Conservation (phyloP, 2,888 invertebrate species). For the Cheilosia pagana region DNA sequence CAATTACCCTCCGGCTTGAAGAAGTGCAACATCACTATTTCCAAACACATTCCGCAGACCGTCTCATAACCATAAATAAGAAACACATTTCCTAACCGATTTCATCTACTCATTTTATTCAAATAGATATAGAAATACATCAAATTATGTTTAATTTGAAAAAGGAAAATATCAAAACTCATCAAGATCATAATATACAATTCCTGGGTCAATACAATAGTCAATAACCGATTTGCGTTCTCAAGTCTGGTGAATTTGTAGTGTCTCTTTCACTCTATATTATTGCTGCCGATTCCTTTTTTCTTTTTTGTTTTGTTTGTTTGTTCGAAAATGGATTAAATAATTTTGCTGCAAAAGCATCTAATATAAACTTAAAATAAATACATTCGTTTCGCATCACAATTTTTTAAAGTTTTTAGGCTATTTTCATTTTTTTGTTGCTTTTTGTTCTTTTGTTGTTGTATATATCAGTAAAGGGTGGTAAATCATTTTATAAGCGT, state of each 20-base stretch:
- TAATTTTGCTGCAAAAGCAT: constrained; percentile 10
- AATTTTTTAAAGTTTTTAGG: constrained; percentile 29
- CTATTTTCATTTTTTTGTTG: no score
- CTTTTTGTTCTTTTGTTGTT: constrained; percentile 17
- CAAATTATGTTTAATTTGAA: constrained; percentile 29
- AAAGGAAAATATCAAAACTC: background rate
- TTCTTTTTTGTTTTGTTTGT: constrained; percentile 4
- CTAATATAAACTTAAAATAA: constrained; percentile 45
- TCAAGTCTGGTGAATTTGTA: constrained; percentile 22
- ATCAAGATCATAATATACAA: constrained; percentile 22
- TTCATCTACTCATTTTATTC: constrained; percentile 29
- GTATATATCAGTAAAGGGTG: constrained; percentile 22
- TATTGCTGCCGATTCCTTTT: constrained; percentile 12
- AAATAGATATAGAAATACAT: constrained; percentile 31
- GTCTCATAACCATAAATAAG: background rate
- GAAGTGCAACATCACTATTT: no score
- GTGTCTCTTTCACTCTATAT: constrained; percentile 1
- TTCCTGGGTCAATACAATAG: constrained; percentile 40
- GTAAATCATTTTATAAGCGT: constrained; percentile 25
- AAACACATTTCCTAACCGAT: background rate
- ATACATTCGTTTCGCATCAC: constrained; percentile 56
- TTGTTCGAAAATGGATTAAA: constrained; percentile 9
- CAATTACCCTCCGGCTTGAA: no score
- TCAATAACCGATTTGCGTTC: constrained; percentile 36
- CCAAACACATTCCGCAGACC: background rate